Evolutionary conservation across 2,113 vertebrate genomes (phyloP), one percentile per base, ranked within the genome.

Genomic region (human): DNA sequence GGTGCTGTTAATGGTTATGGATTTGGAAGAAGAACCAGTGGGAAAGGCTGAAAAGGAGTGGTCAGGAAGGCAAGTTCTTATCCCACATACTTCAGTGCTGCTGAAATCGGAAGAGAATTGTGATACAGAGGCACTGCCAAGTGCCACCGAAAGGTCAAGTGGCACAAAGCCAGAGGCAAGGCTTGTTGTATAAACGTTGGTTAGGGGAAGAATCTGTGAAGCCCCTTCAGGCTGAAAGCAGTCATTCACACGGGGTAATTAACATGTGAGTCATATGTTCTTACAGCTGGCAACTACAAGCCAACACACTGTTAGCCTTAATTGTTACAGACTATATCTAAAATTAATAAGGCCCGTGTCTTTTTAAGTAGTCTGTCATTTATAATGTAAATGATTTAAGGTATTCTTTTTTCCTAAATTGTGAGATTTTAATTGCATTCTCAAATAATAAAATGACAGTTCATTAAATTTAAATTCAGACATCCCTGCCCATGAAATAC

Each of bases 391-490:
- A 87, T 87, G 90, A 97, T 48, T 95, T 90, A 95, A 90, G 95
- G 76, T 93, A 52, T 78, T 85, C 68, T 93, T 92, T 85, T 92
- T 76, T 50, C 80, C 75, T 96, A 97, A 88, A 92, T 93, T 50
- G n/a, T 64, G 82, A 92, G 90, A 38, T 83, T 96, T 97, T 90
- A 97, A 94, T 97, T 97, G 81, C 76, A 95, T 95, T 95, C 86
- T 96, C 81, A 90, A 68, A 75, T 89, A 94, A 87, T 96, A 90
- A 96, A 93, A 90, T 96, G 93, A 96, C 93, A 96, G 85, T 93
- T 95, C 68, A 50, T 87, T 66, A 68, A 78, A 90, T 95, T 95
- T 93, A 93, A 96, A 96, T 94, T 96, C 94, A 96, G 93, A 94
- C 89, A 90, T 81, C 79, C 17, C 86, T 96, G 75, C 73, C 93